phyloP scores from a whole-genome alignment of 1,140 invertebrate genomes.

The Lasioglossum baleicum region DNA sequence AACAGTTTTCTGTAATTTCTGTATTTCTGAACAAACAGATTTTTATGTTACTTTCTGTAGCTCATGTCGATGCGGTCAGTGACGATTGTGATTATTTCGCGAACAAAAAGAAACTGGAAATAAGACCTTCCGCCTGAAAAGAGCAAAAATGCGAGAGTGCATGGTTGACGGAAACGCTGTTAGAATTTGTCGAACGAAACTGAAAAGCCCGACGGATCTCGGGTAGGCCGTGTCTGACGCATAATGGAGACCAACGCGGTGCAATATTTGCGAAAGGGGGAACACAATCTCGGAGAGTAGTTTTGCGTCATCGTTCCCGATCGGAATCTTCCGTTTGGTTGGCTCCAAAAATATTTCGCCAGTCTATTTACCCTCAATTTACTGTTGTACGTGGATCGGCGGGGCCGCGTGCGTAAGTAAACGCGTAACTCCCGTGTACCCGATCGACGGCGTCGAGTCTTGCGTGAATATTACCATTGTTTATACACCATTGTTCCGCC shows the following conservation, averaged over 20 bases:
- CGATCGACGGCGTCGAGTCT: neutral
- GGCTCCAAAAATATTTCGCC: constrained; percentile 23
- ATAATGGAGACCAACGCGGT: neutral
- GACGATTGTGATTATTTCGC: too few relatives aligned
- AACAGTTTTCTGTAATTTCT: too few relatives aligned
- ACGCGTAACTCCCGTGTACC: neutral
- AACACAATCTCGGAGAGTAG: constrained; percentile 23
- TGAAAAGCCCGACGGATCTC: neutral
- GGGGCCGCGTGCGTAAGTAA: constrained; percentile 12
- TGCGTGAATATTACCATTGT: constrained; percentile 20
- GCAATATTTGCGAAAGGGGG: neutral
- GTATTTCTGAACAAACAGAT: too few relatives aligned
- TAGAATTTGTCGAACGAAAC: neutral
- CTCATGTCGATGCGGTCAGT: too few relatives aligned
- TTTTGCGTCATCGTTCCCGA: neutral
- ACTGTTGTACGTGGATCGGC: constrained; percentile 25
- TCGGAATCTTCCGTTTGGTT: constrained; percentile 20
- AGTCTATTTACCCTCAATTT: constrained; percentile 36
- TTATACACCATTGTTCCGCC: constrained; percentile 20
- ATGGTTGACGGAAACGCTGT: too few relatives aligned
- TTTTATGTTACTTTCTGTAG: too few relatives aligned
- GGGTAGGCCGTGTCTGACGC: too few relatives aligned
- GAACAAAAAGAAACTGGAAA: too few relatives aligned
- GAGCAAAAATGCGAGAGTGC: too few relatives aligned
- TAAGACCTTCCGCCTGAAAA: too few relatives aligned